Conservation (phyloP, 2,797 vertebrate genomes). For the Phyllotis vaccarum region DNA sequence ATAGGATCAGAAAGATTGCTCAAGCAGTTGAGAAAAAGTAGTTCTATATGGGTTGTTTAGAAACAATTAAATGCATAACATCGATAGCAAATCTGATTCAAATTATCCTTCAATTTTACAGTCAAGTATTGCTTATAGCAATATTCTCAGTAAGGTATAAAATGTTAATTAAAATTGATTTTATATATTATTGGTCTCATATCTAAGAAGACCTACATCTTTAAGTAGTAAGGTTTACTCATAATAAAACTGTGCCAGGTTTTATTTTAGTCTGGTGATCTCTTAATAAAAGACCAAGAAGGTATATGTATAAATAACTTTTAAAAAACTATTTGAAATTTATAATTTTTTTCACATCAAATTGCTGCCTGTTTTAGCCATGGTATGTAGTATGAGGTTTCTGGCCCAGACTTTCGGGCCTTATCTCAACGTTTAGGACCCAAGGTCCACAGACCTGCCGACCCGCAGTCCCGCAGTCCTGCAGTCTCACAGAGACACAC, state of each 20-base stretch:
- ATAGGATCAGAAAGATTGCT: not conserved
- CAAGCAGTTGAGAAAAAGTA: not conserved
- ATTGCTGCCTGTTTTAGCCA: conserved; percentile 43
- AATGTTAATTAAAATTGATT: not conserved
- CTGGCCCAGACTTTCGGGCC: no score
- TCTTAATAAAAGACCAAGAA: conserved; percentile 47
- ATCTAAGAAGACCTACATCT: not conserved
- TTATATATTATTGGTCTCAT: not conserved
- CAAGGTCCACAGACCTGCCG: no score
- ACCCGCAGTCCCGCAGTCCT: no score
- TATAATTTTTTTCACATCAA: conserved; percentile 67
- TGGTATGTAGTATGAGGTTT: no score
- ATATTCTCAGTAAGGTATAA: not conserved
- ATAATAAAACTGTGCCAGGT: conserved; percentile 9
- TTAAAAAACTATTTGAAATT: conserved; percentile 54
- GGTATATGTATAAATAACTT: conserved; percentile 55
- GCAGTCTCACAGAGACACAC: no score
- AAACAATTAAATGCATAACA: not conserved
- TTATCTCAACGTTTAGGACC: no score
- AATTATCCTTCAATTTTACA: not conserved
- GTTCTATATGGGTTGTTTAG: not conserved
- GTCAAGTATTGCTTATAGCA: not conserved
- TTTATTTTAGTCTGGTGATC: conserved; percentile 8
- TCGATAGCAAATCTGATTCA: not conserved
- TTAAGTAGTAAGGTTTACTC: conserved; percentile 38